Percentiles rank a stretch among this genome's conserved stretches.
Evolutionary conservation across 2,113 vertebrate species (phyloP).

Genomic region (Orycteropus afer): DNA sequence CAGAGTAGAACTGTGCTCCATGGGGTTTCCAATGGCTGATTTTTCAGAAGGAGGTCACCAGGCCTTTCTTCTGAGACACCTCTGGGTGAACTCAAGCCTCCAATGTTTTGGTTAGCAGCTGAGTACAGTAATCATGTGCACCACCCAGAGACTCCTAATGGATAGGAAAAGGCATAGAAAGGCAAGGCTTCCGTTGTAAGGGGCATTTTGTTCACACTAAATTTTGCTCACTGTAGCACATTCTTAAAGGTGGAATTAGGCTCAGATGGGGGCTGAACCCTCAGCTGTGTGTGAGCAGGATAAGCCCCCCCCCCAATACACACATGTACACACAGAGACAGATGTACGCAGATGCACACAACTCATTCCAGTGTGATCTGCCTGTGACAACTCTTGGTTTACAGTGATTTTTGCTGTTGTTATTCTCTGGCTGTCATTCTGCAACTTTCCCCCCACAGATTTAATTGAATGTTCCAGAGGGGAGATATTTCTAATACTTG

Average conservation of each 20-base stretch:
- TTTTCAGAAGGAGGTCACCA: neutral
- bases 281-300: neutral
- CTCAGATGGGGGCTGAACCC: neutral
- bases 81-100: neutral
- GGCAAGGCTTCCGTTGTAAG: neutral
- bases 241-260: neutral
- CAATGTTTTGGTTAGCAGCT: neutral
- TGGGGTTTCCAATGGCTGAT: neutral
- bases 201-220: neutral
- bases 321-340: neutral
- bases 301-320: fast-evolving
- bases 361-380: neutral
- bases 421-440: constrained; percentile 59
- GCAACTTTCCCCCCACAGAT: constrained; percentile 34
- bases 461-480: constrained; percentile 73
- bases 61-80: neutral
- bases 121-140: neutral
- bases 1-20: neutral
- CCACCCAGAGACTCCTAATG: neutral
- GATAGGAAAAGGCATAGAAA: neutral
- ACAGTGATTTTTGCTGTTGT: constrained; percentile 1
- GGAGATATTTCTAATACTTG: constrained; percentile 68
- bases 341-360: neutral
- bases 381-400: neutral
- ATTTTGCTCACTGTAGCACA: neutral